Evolutionary conservation across 2,797 vertebrate genomes (phyloP).

Genomic region (Pteropus rufus): DNA sequence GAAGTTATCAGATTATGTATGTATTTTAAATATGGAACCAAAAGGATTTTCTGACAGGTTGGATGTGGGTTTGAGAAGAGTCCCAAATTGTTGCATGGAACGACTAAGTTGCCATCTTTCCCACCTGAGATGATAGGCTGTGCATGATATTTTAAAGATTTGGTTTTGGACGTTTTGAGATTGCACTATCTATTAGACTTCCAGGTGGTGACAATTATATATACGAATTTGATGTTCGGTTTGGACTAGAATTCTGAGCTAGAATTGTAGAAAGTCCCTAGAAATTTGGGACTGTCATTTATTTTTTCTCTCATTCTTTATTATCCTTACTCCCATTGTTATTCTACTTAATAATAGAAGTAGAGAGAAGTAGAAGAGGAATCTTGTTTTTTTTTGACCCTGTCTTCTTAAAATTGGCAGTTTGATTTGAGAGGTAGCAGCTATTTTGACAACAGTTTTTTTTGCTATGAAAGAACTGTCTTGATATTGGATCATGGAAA

Average conservation of each 20-base stretch:
- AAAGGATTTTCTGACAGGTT: not conserved
- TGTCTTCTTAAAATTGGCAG: constrained; percentile 24
- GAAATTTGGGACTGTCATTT: not conserved
- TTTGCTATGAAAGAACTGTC: constrained; percentile 35
- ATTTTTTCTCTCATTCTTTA: not conserved
- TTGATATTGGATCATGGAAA: constrained; percentile 13
- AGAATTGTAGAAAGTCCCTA: not conserved
- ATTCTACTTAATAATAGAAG: constrained; percentile 7
- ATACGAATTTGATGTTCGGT: not conserved
- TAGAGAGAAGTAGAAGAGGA: not conserved
- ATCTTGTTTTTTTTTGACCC: constrained; percentile 16
- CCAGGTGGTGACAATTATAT: not conserved
- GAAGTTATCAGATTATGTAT: not conserved
- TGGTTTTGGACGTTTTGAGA: not conserved
- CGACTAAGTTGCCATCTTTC: not conserved
- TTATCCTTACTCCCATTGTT: not conserved
- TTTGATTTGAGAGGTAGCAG: constrained; percentile 20
- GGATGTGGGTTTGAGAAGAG: not conserved
- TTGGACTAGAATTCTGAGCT: not conserved
- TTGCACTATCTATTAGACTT: not conserved
- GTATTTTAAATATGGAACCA: not conserved
- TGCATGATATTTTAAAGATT: not conserved
- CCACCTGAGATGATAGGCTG: not conserved
- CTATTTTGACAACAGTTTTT: constrained; percentile 53
- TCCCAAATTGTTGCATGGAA: not conserved